These are phyloP conservation scores for Escarpia spicata DNA, from an alignment of 2,888 invertebrate genomes.

Conservation along the genomic window DNA sequence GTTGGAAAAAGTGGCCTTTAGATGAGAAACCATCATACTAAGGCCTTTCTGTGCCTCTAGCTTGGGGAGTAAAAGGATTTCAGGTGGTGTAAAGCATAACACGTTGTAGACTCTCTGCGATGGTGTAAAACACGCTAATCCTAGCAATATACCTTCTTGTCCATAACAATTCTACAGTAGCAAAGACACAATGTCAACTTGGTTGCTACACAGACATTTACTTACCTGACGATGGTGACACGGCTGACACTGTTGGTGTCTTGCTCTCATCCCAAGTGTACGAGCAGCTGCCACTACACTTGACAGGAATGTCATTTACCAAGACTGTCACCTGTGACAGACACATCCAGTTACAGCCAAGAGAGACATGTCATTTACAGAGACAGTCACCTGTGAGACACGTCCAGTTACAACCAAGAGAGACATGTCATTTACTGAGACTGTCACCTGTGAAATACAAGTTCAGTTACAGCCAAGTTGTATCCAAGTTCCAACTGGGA, in stretches of 20 bases:
- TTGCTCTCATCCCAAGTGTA: slow-evolving; percentile 46
- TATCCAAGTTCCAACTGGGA: background rate
- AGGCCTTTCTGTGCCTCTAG: background rate
- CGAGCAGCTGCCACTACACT: slow-evolving; percentile 49
- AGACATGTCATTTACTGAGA: no score
- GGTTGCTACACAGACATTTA: background rate
- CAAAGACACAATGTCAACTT: background rate
- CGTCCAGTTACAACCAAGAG: no score
- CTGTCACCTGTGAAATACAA: no score
- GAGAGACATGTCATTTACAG: slow-evolving; percentile 18
- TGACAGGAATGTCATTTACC: slow-evolving; percentile 53
- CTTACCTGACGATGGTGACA: slow-evolving; percentile 52
- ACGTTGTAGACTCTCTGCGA: background rate
- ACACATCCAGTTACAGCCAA: background rate
- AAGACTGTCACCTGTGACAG: slow-evolving; percentile 40
- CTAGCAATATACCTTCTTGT: background rate
- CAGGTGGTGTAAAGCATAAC: background rate
- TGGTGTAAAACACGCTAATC: background rate
- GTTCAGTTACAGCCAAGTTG: no score
- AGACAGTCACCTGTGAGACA: slow-evolving; percentile 40
- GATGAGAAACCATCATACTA: background rate
- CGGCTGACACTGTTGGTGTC: slow-evolving; percentile 50
- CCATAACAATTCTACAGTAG: background rate
- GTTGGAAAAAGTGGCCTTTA: background rate
- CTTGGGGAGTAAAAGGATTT: background rate